phyloP scores from a whole-genome alignment of 2,888 invertebrate genomes.

The Amorpha juglandis region DNA sequence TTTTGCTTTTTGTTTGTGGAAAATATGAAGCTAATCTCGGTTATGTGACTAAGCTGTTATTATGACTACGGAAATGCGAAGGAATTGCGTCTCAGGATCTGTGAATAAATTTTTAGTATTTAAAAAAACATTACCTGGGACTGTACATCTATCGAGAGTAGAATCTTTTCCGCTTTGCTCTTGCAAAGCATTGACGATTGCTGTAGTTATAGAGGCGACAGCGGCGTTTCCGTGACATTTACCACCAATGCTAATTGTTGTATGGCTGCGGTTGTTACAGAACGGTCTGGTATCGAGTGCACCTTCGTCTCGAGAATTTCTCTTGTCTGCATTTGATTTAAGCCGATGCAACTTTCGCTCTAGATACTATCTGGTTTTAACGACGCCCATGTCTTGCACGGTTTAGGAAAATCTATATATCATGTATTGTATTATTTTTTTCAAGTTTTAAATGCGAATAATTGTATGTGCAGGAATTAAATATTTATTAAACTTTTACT shows the following conservation, averaged over 20 bases:
- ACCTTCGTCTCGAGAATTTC: conserved; percentile 59
- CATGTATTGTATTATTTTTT: background rate
- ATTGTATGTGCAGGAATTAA: background rate
- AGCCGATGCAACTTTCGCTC: conserved; percentile 71
- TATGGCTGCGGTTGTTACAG: conserved; percentile 62
- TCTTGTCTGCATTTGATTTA: conserved; percentile 73
- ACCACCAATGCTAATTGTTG: conserved; percentile 71
- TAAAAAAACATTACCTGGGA: background rate
- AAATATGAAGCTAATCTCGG: background rate
- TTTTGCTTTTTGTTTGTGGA: background rate
- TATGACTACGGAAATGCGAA: background rate
- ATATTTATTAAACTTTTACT: background rate
- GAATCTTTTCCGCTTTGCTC: too few relatives aligned
- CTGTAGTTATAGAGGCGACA: conserved; percentile 29
- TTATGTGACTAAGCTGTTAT: background rate
- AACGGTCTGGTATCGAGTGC: conserved; percentile 64
- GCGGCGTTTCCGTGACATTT: conserved; percentile 73
- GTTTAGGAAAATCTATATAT: background rate
- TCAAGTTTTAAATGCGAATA: background rate
- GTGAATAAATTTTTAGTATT: background rate
- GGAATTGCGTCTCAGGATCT: background rate
- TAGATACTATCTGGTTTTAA: conserved; percentile 70
- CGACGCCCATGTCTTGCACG: conserved; percentile 44
- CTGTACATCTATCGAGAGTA: background rate
- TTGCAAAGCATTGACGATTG: conserved; percentile 23